These are phyloP conservation scores for Torymus texanus DNA, from an alignment of 2,888 invertebrate genomes.

Conservation along the genomic window DNA sequence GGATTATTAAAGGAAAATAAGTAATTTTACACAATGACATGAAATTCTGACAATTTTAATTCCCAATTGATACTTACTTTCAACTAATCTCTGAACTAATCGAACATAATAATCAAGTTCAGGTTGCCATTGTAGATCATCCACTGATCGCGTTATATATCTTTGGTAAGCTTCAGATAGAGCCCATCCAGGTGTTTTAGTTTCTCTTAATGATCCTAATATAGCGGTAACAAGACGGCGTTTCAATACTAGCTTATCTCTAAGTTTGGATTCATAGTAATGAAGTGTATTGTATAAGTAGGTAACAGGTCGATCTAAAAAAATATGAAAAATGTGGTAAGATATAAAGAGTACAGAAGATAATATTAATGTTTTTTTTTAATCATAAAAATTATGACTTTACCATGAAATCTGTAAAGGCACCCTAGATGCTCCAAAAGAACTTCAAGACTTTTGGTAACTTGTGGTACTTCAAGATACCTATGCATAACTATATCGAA, in stretches of 20 bases:
- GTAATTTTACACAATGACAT: slow-evolving; percentile 1
- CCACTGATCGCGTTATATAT: slow-evolving; percentile 78
- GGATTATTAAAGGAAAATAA: slow-evolving; percentile 1
- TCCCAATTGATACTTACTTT: slow-evolving; percentile 78
- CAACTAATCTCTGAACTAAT: slow-evolving; percentile 89
- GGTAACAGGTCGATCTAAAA: slow-evolving; percentile 92
- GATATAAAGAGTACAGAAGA: not conserved
- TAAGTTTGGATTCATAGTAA: slow-evolving; percentile 92
- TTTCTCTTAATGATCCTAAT: slow-evolving; percentile 89
- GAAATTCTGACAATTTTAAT: not conserved
- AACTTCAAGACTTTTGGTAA: slow-evolving; percentile 91
- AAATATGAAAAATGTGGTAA: not conserved
- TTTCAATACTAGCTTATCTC: slow-evolving; percentile 89
- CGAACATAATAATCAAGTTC: slow-evolving; percentile 92
- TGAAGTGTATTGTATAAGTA: slow-evolving; percentile 98
- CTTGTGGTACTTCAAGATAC: slow-evolving; percentile 85
- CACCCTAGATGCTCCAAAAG: slow-evolving; percentile 82
- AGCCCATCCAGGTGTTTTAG: slow-evolving; percentile 89
- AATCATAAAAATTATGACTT: not conserved
- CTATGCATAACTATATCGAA: slow-evolving; percentile 96
- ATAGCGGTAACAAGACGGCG: slow-evolving; percentile 90
- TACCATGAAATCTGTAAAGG: slow-evolving; percentile 63
- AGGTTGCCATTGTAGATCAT: slow-evolving; percentile 85
- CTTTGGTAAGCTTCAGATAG: slow-evolving; percentile 90
- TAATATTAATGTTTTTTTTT: slow-evolving; percentile 3